phyloP scores from a whole-genome alignment of 2,888 invertebrate species.

The Lumbricus terrestris region DNA sequence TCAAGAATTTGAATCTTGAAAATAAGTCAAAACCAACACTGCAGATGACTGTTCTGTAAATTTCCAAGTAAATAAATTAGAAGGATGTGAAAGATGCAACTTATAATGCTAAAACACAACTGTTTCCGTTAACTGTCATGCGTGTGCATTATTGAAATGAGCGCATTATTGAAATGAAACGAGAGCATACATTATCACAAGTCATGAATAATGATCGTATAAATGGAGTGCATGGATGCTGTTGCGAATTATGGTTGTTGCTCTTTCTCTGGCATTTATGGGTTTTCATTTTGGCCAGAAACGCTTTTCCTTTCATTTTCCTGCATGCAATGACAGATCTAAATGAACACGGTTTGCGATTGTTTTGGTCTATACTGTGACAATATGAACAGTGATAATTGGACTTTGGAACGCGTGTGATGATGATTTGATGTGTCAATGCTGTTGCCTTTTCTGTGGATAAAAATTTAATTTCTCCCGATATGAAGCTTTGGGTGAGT shows the following conservation, averaged over 20 bases:
- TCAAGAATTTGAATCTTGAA: too few relatives aligned
- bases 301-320: neutral
- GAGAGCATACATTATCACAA: neutral
- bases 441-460: neutral
- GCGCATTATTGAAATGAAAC: neutral
- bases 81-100: too few relatives aligned
- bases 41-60: too few relatives aligned
- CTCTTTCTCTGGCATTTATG: neutral
- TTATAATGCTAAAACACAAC: too few relatives aligned
- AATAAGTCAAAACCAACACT: too few relatives aligned
- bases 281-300: neutral
- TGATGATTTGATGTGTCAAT: neutral
- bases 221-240: neutral
- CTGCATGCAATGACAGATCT: neutral
- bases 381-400: neutral
- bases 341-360: neutral
- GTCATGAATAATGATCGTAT: neutral
- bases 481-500: neutral
- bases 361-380: neutral
- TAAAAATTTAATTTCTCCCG: too few relatives aligned
- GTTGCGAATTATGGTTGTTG: neutral
- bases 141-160: too few relatives aligned
- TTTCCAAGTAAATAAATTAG: too few relatives aligned
- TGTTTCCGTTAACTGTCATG: too few relatives aligned
- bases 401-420: neutral